A percentile compares a stretch with the other conserved stretches of the same genome.
Conservation (phyloP, 2,113 vertebrate species). For the Neodon shergylaensis region DNA sequence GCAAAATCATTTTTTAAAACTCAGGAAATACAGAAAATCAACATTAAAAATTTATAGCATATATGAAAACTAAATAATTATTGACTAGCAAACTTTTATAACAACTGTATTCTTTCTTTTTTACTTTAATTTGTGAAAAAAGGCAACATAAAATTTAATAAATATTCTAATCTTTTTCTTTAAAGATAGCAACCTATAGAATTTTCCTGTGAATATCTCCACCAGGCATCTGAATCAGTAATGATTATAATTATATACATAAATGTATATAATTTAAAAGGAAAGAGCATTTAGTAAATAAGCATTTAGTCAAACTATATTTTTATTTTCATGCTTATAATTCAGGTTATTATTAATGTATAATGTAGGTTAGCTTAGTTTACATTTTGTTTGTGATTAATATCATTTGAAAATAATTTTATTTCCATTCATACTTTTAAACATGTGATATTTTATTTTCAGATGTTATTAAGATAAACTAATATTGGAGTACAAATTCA, state of each 20-base stretch:
- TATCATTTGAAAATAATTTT: constrained; percentile 46
- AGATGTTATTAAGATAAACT: neutral
- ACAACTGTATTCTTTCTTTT: neutral
- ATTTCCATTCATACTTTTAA: neutral
- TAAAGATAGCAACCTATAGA: neutral
- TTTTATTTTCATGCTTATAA: neutral
- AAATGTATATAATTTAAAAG: neutral
- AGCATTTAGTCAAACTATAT: neutral
- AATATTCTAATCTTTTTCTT: neutral
- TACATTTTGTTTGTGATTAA: neutral
- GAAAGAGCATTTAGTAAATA: neutral
- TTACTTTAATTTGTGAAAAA: neutral
- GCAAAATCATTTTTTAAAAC: constrained; percentile 21
- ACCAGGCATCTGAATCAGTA: neutral
- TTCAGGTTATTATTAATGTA: neutral
- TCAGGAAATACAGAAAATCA: neutral
- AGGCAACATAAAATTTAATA: neutral
- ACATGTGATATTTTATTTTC: neutral
- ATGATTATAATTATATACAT: no score
- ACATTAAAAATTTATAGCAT: neutral
- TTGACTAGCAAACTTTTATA: neutral
- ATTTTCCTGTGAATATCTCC: neutral
- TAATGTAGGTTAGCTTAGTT: neutral
- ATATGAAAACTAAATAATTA: constrained; percentile 26
- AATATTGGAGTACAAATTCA: constrained; percentile 8